A percentile compares a stretch with the other conserved stretches of the same genome.
Evolutionary conservation across 2,888 invertebrate genomes (phyloP).

Genomic region (Drosophila mulleri): DNA sequence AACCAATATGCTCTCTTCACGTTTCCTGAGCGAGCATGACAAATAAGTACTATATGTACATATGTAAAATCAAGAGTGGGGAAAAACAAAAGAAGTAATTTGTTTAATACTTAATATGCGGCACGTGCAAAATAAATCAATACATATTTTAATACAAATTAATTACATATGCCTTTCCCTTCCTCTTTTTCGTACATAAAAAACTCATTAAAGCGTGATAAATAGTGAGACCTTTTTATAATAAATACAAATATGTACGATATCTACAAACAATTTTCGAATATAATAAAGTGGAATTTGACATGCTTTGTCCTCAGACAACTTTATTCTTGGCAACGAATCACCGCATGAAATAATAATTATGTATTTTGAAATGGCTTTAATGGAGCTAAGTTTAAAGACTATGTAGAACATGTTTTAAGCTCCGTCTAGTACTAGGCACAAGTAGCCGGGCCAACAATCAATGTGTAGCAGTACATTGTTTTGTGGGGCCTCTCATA

Average conservation of each 20-base stretch:
- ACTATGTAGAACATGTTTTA: slow-evolving; percentile 3
- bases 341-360: neutral
- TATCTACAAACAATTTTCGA: neutral
- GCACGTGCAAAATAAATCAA: slow-evolving; percentile 22
- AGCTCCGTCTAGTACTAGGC: neutral
- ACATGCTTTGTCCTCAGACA: neutral
- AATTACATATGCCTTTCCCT: slow-evolving; percentile 26
- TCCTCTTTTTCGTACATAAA: slow-evolving; percentile 10
- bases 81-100: slow-evolving; percentile 45
- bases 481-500: slow-evolving; percentile 16
- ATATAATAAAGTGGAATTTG: neutral
- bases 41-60: slow-evolving; percentile 4
- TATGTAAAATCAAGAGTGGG: slow-evolving; percentile 23
- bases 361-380: slow-evolving; percentile 1
- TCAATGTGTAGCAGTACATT: slow-evolving; percentile 36
- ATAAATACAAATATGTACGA: neutral
- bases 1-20: neutral
- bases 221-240: neutral
- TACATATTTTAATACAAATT: slow-evolving; percentile 15
- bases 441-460: slow-evolving; percentile 4
- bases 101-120: slow-evolving; percentile 33
- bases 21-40: neutral
- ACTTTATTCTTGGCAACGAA: neutral
- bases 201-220: slow-evolving; percentile 2
- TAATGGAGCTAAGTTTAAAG: neutral